These are phyloP conservation scores for Ophraella communa DNA, from an alignment of 2,888 invertebrate species.

Conservation along the genomic window DNA sequence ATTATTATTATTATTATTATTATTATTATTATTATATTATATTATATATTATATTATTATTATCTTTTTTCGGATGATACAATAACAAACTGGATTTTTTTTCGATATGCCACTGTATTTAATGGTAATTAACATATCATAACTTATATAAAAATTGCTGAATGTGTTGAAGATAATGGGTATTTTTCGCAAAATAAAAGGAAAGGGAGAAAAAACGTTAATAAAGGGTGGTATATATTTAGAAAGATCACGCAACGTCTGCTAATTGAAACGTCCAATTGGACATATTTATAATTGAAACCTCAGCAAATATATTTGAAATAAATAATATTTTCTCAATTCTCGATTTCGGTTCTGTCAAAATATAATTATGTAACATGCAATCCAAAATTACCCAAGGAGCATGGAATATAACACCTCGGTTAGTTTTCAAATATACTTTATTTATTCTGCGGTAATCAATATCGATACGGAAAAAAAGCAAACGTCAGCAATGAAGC, in stretches of 20 bases:
- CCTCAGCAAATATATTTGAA: conserved; percentile 50
- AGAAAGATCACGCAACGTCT: conserved; percentile 49
- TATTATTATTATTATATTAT: too few relatives aligned
- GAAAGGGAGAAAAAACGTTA: conserved; percentile 9
- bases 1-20: too few relatives aligned
- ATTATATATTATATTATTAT: too few relatives aligned
- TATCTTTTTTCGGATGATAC: too few relatives aligned
- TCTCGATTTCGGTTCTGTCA: conserved; percentile 45
- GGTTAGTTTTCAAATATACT: background rate
- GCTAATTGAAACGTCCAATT: conserved; percentile 56
- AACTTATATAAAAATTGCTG: conserved; percentile 2
- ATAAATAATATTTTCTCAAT: conserved; percentile 50
- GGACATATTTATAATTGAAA: conserved; percentile 57
- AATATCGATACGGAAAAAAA: too few relatives aligned
- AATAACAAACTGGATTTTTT: background rate
- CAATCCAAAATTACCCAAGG: conserved; percentile 24
- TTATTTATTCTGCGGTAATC: too few relatives aligned
- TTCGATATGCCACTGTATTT: background rate
- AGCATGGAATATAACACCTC: conserved; percentile 26
- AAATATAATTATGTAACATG: conserved; percentile 40
- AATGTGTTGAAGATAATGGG: conserved; percentile 4
- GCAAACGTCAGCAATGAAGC: too few relatives aligned
- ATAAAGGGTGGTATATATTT: conserved; percentile 33
- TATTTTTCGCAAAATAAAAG: conserved; percentile 15
- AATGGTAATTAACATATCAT: background rate